Percentiles rank a stretch among this genome's conserved stretches.
Conservation (phyloP, 2,113 vertebrate species). For the Phaetusa simplex region DNA sequence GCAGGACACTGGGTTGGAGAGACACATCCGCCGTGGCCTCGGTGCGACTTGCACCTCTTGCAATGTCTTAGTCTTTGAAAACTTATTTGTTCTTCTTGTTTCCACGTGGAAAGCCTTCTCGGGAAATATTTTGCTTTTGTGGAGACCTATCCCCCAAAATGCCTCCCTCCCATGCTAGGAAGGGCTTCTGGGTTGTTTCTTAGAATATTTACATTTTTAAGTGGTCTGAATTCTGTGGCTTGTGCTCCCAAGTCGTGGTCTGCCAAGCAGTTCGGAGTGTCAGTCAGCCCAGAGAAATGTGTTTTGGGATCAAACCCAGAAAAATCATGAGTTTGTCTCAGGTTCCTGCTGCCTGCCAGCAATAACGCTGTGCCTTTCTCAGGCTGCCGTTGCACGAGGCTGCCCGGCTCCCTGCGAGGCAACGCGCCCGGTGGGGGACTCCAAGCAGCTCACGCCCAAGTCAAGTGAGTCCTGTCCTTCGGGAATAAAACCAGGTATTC, state of each 20-base stretch:
- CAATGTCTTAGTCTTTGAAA: not conserved
- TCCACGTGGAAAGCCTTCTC: not conserved
- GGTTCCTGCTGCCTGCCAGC: not conserved
- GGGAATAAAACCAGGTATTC: not conserved
- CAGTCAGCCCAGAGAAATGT: not conserved
- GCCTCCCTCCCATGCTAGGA: not conserved
- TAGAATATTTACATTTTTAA: not conserved
- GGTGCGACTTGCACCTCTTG: rapidly evolving
- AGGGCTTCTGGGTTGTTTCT: not conserved
- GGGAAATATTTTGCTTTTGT: not conserved
- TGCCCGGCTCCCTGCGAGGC: not conserved
- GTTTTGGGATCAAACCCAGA: not conserved
- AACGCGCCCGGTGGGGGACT: not conserved
- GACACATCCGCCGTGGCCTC: rapidly evolving
- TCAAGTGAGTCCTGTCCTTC: not conserved
- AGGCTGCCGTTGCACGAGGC: not conserved
- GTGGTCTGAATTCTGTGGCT: not conserved
- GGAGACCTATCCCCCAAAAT: not conserved
- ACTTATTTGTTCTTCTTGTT: not conserved
- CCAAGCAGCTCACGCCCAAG: not conserved
- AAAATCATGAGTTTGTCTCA: not conserved
- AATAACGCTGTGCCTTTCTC: not conserved
- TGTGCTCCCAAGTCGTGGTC: not conserved
- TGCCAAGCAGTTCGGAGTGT: not conserved
- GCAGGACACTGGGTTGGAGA: rapidly evolving